These are phyloP conservation scores for Bombus picipes DNA, from an alignment of 1,140 invertebrate species.

Conservation along the genomic window DNA sequence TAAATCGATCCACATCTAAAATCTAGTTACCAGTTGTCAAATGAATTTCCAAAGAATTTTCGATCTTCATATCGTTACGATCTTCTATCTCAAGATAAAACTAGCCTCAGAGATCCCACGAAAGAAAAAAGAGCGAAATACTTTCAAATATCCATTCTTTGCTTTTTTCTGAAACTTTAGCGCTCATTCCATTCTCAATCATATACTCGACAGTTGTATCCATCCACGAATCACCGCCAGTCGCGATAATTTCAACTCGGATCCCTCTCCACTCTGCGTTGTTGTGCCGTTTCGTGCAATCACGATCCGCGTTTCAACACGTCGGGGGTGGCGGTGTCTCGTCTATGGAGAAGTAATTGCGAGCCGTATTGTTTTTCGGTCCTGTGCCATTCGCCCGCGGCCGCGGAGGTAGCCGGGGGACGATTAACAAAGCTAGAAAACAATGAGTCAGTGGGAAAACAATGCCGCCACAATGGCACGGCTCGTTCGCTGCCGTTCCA, in stretches of 20 bases:
- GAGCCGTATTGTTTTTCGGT: slow-evolving; percentile 72
- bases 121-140: no score
- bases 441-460: slow-evolving; percentile 70
- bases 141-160: no score
- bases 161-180: not conserved
- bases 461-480: slow-evolving; percentile 71
- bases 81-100: no score
- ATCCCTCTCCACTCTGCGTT: no score
- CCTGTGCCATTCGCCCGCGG: slow-evolving; percentile 44
- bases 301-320: not conserved
- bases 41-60: no score
- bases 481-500: slow-evolving; percentile 69
- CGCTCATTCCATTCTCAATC: no score
- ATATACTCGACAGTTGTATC: not conserved
- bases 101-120: no score
- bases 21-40: no score
- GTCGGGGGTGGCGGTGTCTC: not conserved
- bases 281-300: slow-evolving; percentile 3
- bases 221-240: not conserved
- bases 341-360: slow-evolving; percentile 71
- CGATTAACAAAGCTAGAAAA: slow-evolving; percentile 78
- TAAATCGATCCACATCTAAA: no score
- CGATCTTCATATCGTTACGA: no score
- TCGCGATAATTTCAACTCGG: slow-evolving; percentile 22
- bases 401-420: slow-evolving; percentile 11